These are phyloP conservation scores for Hydractinia symbiolongicarpus DNA, from an alignment of 30 jellyfish, hydroid and myxozoan species.

Conservation along the genomic window DNA sequence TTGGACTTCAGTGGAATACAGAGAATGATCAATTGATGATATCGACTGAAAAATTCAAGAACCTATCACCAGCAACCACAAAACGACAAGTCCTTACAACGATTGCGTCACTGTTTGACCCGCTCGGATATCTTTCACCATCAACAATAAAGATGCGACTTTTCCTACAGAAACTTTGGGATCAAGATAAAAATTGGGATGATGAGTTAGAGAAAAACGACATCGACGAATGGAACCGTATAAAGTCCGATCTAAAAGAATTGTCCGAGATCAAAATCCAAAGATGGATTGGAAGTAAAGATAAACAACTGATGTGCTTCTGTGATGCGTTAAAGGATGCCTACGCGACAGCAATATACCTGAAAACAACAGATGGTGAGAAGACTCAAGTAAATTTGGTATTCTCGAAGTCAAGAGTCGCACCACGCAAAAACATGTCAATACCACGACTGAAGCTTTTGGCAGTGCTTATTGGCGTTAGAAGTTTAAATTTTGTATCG, in stretches of 20 bases:
- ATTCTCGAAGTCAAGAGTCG: no score
- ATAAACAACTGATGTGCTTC: not conserved
- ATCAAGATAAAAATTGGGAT: slow-evolving; percentile 1
- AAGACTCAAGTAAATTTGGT: no score
- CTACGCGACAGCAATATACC: no score
- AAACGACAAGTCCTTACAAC: slow-evolving; percentile 1
- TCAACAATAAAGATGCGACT: slow-evolving; percentile 9
- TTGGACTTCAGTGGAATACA: not conserved
- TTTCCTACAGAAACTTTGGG: slow-evolving; percentile 6
- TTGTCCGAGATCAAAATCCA: not conserved
- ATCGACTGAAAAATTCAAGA: slow-evolving; percentile 6
- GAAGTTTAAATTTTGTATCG: no score
- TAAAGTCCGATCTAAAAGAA: not conserved
- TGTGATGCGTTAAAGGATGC: no score
- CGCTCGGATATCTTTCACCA: slow-evolving; percentile 1
- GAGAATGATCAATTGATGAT: slow-evolving; percentile 1
- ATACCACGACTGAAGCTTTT: no score
- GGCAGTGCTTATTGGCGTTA: no score
- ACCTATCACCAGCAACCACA: not conserved
- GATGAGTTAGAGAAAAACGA: not conserved
- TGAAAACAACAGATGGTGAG: no score
- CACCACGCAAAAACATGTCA: no score
- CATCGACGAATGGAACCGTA: slow-evolving; percentile 5
- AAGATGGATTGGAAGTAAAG: slow-evolving; percentile 1
- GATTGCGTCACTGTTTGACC: slow-evolving; percentile 15